Evolutionary conservation across 2,888 invertebrate genomes (phyloP).

Genomic region (Sarcophaga caerulescens): DNA sequence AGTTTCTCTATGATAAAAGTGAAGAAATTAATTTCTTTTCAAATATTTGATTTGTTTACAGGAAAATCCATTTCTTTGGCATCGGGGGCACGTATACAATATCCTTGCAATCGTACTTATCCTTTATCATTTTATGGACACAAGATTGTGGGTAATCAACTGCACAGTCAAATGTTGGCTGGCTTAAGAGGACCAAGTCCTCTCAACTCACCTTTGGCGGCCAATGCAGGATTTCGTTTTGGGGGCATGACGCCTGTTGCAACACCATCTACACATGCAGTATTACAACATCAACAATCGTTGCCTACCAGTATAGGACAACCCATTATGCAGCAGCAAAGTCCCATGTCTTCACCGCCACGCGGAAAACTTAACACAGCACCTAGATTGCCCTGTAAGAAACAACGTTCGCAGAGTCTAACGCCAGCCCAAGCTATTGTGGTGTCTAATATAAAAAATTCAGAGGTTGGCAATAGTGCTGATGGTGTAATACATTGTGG

Average conservation of each 20-base stretch:
- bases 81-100: slow-evolving; percentile 93
- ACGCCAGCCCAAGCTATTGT: slow-evolving; percentile 84
- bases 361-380: slow-evolving; percentile 81
- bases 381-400: slow-evolving; percentile 83
- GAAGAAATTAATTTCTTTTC: neutral
- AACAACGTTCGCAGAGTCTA: slow-evolving; percentile 90
- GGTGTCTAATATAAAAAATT: slow-evolving; percentile 74
- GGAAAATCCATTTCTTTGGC: slow-evolving; percentile 93
- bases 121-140: slow-evolving; percentile 88
- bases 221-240: slow-evolving; percentile 80
- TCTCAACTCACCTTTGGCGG: slow-evolving; percentile 80
- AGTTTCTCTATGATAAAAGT: slow-evolving; percentile 72
- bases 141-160: slow-evolving; percentile 83
- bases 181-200: slow-evolving; percentile 80
- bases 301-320: slow-evolving; percentile 66
- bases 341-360: slow-evolving; percentile 84
- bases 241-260: slow-evolving; percentile 71
- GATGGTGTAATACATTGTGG: slow-evolving; percentile 85
- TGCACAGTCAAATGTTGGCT: slow-evolving; percentile 80
- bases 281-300: slow-evolving; percentile 70
- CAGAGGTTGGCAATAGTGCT: slow-evolving; percentile 86
- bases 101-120: slow-evolving; percentile 90
- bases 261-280: slow-evolving; percentile 68
- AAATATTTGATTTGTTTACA: slow-evolving; percentile 83
- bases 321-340: slow-evolving; percentile 70